phyloP scores from a whole-genome alignment of 2,888 invertebrate genomes.

The Limnephilus lunatus region DNA sequence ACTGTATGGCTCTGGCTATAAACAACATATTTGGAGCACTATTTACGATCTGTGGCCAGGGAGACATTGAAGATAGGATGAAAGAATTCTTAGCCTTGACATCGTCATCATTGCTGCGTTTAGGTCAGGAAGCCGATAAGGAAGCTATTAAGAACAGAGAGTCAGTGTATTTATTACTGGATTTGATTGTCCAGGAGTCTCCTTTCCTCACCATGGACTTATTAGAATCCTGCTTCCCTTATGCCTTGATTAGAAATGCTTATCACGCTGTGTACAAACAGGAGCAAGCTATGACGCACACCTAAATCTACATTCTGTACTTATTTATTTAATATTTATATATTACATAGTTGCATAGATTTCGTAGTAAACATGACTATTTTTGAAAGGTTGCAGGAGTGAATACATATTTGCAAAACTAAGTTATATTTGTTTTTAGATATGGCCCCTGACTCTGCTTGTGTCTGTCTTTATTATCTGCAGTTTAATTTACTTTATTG shows the following conservation, averaged over 20 bases:
- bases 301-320: constrained; percentile 68
- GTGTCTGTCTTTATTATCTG: neutral
- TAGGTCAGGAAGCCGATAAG: constrained; percentile 97
- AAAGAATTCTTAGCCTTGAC: constrained; percentile 96
- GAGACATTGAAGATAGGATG: constrained; percentile 97
- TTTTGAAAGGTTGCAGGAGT: neutral
- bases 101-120: constrained; percentile 94
- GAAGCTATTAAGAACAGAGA: constrained; percentile 96
- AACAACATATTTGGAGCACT: constrained; percentile 97
- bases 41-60: constrained; percentile 96
- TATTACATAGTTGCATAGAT: neutral
- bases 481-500: neutral
- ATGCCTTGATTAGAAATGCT: constrained; percentile 97
- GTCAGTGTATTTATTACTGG: constrained; percentile 96
- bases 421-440: neutral
- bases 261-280: constrained; percentile 97
- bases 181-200: constrained; percentile 98
- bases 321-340: constrained; percentile 4
- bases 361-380: neutral
- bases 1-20: constrained; percentile 97
- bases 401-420: neutral
- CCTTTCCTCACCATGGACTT: constrained; percentile 99
- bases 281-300: constrained; percentile 82
- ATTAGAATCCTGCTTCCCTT: constrained; percentile 99
- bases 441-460: neutral